These are phyloP conservation scores for Barnardius zonarius DNA, from an alignment of 2,113 vertebrate species.

Conservation along the genomic window DNA sequence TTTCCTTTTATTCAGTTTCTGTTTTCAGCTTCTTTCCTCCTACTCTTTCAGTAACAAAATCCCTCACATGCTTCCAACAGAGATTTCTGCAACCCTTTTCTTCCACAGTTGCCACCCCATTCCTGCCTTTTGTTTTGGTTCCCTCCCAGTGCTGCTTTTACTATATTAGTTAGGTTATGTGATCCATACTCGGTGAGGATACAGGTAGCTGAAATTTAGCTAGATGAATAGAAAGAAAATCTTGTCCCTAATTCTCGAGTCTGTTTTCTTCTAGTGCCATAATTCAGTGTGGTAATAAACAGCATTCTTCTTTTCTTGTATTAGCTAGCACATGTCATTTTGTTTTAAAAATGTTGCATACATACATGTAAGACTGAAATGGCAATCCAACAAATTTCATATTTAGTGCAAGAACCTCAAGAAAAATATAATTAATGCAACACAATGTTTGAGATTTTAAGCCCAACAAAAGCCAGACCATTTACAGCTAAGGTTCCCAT, in stretches of 20 bases:
- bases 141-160: not conserved
- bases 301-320: not conserved
- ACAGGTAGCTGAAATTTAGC: not conserved
- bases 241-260: not conserved
- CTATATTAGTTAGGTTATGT: not conserved
- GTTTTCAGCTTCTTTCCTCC: not conserved
- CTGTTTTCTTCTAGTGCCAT: not conserved
- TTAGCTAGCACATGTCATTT: not conserved
- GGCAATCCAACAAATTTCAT: constrained; percentile 3
- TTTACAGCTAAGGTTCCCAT: constrained; percentile 65
- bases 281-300: not conserved
- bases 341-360: not conserved
- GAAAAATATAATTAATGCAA: constrained; percentile 61
- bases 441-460: constrained; percentile 63
- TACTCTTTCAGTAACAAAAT: not conserved
- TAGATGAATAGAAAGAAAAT: not conserved
- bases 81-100: not conserved
- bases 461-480: constrained; percentile 59
- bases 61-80: not conserved
- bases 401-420: constrained; percentile 7
- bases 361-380: not conserved
- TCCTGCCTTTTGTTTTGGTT: constrained; percentile 15
- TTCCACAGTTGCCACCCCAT: not conserved
- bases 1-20: not conserved
- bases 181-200: not conserved